Conservation (phyloP, 2,113 vertebrate genomes). For the Muscicapa adusta region DNA sequence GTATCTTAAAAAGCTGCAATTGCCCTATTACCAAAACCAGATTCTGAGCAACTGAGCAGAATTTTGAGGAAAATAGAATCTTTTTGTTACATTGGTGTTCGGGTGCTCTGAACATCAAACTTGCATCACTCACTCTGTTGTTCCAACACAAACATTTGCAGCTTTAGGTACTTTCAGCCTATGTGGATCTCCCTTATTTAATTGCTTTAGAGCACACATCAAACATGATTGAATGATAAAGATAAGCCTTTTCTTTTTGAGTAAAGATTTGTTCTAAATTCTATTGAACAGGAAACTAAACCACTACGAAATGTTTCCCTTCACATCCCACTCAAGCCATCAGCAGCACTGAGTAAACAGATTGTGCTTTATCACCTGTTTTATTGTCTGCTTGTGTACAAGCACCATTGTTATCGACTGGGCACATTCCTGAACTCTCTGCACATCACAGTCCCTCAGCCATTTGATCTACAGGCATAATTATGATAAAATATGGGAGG, state of each 20-base stretch:
- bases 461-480: not conserved
- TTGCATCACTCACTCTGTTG: not conserved
- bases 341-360: not conserved
- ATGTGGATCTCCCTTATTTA: not conserved
- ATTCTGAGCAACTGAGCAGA: not conserved
- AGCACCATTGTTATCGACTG: not conserved
- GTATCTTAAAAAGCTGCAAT: not conserved
- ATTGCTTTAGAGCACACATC: not conserved
- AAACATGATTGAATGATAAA: not conserved
- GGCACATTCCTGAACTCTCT: not conserved
- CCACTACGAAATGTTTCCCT: not conserved
- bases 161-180: not conserved
- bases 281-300: not conserved
- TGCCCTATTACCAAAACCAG: not conserved
- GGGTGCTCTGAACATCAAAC: not conserved
- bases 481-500: not conserved
- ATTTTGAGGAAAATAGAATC: not conserved
- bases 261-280: not conserved
- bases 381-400: not conserved
- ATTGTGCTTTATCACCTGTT: constrained; percentile 3
- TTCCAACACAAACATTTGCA: not conserved
- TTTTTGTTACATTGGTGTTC: not conserved
- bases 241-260: not conserved
- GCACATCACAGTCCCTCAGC: not conserved
- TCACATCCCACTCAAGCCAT: not conserved